A percentile compares a stretch with the other conserved stretches of the same genome.
These are phyloP conservation scores for Salpingus planirostris DNA, from an alignment of 2,888 invertebrate species.

Conservation along the genomic window DNA sequence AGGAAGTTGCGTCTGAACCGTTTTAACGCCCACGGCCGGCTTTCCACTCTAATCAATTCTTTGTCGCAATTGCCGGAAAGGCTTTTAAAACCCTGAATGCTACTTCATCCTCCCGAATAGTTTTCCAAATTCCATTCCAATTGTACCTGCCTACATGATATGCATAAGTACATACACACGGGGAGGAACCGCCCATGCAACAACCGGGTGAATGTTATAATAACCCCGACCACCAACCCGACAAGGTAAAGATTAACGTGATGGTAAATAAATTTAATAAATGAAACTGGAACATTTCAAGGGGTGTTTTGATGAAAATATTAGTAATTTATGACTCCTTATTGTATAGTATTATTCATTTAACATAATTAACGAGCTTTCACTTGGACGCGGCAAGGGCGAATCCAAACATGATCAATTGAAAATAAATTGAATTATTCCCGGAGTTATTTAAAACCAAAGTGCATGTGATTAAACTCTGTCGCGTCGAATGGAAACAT, in stretches of 20 bases:
- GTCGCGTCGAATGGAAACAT: too few relatives aligned
- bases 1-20: too few relatives aligned
- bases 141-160: too few relatives aligned
- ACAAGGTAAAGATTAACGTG: slow-evolving; percentile 15
- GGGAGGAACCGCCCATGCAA: slow-evolving; percentile 8
- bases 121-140: too few relatives aligned
- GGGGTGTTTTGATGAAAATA: slow-evolving; percentile 15
- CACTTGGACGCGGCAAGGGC: too few relatives aligned
- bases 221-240: too few relatives aligned
- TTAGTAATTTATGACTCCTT: slow-evolving; percentile 15
- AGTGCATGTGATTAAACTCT: slow-evolving; percentile 5
- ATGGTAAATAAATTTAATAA: slow-evolving; percentile 16
- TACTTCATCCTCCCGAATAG: too few relatives aligned
- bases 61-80: slow-evolving; percentile 10
- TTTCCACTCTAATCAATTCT: slow-evolving; percentile 16
- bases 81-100: slow-evolving; percentile 8
- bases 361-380: slow-evolving; percentile 12
- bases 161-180: too few relatives aligned
- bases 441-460: too few relatives aligned
- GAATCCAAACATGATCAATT: neutral
- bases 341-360: slow-evolving; percentile 12
- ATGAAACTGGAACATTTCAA: slow-evolving; percentile 10
- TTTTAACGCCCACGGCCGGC: slow-evolving; percentile 9
- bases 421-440: too few relatives aligned
- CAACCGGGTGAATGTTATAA: slow-evolving; percentile 11